Percentiles rank a stretch among this genome's conserved stretches.
Evolutionary conservation across 2,888 invertebrate species (phyloP).

Genomic region (Agelastica alni): DNA sequence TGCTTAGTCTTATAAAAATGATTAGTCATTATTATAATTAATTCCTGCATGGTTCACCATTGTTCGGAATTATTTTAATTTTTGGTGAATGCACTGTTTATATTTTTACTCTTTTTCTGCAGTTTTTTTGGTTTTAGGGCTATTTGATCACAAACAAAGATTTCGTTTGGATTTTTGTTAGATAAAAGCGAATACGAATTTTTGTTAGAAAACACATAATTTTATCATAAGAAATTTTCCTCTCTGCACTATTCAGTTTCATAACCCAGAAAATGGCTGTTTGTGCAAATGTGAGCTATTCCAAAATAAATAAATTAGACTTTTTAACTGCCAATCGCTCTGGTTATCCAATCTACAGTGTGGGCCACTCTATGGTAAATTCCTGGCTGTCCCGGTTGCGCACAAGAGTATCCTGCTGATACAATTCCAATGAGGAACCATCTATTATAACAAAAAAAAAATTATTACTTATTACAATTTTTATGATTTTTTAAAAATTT

Average conservation of each 20-base stretch:
- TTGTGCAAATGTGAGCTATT: not conserved
- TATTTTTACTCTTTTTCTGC: too few relatives aligned
- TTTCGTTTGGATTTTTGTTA: too few relatives aligned
- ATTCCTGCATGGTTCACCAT: too few relatives aligned
- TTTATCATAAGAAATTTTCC: not conserved
- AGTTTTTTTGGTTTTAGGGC: too few relatives aligned
- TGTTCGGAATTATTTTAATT: too few relatives aligned
- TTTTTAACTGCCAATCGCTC: conserved; percentile 59
- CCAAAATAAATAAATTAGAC: not conserved
- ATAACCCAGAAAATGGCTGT: not conserved
- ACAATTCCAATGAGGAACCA: conserved; percentile 88
- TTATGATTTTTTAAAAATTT: too few relatives aligned
- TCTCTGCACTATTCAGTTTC: not conserved
- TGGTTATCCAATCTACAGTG: conserved; percentile 90
- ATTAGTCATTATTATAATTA: too few relatives aligned
- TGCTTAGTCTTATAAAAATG: too few relatives aligned
- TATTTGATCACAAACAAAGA: too few relatives aligned
- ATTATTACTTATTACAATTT: not conserved
- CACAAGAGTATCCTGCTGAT: conserved; percentile 92
- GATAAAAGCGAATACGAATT: too few relatives aligned
- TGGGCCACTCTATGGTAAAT: conserved; percentile 90
- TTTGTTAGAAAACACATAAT: too few relatives aligned
- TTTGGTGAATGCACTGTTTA: too few relatives aligned
- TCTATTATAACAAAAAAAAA: conserved; percentile 46
- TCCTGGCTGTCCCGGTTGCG: conserved; percentile 90